phyloP scores from a whole-genome alignment of 2,888 invertebrate genomes.

The Leptinotarsa haldemani region DNA sequence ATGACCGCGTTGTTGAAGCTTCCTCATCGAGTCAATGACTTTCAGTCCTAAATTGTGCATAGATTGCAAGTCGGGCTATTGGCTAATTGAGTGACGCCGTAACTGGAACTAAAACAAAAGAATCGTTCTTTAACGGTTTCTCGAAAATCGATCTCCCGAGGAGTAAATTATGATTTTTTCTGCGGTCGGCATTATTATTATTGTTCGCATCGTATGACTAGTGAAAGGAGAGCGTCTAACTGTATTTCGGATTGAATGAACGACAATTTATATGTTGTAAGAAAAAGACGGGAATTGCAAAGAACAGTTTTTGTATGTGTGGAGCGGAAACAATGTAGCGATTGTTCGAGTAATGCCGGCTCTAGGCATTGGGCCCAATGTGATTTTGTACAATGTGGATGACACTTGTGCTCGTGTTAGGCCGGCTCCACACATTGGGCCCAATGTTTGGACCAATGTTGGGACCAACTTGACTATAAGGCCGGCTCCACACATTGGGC shows the following conservation, averaged over 20 bases:
- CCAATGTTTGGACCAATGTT: too few species aligned
- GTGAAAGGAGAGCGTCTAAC: constrained; percentile 9
- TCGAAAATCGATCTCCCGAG: background rate
- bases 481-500: too few species aligned
- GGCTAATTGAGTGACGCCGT: constrained; percentile 29
- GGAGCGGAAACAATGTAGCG: too few species aligned
- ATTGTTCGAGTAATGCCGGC: too few species aligned
- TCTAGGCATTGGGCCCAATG: too few species aligned
- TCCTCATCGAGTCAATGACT: constrained; percentile 52
- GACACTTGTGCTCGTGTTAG: too few species aligned
- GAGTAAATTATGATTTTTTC: constrained; percentile 6
- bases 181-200: background rate
- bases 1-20: constrained; percentile 52
- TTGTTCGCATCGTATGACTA: background rate
- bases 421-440: too few species aligned
- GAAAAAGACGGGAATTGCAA: background rate
- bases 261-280: background rate
- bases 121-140: constrained; percentile 23
- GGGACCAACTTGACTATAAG: too few species aligned
- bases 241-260: constrained; percentile 2
- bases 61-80: constrained; percentile 32
- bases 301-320: background rate
- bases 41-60: constrained; percentile 47
- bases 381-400: too few species aligned
- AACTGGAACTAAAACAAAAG: constrained; percentile 31